phyloP scores from a whole-genome alignment of 2,113 vertebrate species.

The Dromiciops gliroides region DNA sequence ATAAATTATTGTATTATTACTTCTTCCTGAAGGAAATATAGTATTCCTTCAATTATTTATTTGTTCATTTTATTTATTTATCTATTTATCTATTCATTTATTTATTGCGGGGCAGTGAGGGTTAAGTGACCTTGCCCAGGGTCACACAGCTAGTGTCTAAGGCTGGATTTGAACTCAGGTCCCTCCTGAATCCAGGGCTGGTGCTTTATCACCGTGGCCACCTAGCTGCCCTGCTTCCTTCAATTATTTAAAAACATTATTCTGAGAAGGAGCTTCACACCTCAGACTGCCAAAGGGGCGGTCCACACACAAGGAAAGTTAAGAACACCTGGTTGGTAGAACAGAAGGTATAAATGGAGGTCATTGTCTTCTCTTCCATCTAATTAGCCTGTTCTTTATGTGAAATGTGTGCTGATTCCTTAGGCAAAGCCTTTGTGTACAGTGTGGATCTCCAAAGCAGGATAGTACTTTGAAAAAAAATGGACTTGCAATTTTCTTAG shows the following conservation, averaged over 20 bases:
- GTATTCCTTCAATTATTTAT: neutral
- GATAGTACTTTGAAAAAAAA: neutral
- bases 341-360: neutral
- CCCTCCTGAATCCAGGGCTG: too few relatives aligned
- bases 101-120: too few relatives aligned
- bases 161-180: too few relatives aligned
- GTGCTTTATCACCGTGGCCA: too few relatives aligned
- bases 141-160: too few relatives aligned
- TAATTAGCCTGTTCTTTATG: neutral
- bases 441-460: neutral
- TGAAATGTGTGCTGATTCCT: neutral
- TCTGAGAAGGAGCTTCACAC: neutral
- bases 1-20: neutral
- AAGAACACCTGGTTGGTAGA: neutral
- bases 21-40: too few relatives aligned
- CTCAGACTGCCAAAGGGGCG: neutral
- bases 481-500: neutral
- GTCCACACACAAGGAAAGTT: neutral
- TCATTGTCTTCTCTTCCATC: neutral
- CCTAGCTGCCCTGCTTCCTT: too few relatives aligned
- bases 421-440: neutral
- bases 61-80: too few relatives aligned
- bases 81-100: too few relatives aligned
- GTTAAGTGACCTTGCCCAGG: too few relatives aligned
- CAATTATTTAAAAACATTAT: neutral